Percentiles rank a stretch among this genome's conserved stretches.
phyloP scores from a whole-genome alignment of 2,888 invertebrate genomes.

The Drosophila birchii region DNA sequence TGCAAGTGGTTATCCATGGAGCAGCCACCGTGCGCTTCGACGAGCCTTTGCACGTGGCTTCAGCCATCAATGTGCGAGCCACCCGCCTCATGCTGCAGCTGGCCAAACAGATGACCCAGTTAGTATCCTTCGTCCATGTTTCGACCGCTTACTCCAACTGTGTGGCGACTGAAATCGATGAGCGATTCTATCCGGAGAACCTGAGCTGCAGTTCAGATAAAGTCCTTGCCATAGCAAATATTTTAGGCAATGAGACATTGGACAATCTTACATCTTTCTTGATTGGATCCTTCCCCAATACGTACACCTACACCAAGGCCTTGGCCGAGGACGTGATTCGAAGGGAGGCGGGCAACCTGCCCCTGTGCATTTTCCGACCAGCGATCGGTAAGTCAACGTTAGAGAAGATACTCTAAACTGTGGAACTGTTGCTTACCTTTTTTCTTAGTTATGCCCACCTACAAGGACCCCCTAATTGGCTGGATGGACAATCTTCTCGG shows the following conservation, averaged over 20 bases:
- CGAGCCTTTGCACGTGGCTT: slow-evolving; percentile 86
- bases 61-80: slow-evolving; percentile 89
- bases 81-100: slow-evolving; percentile 88
- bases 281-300: background rate
- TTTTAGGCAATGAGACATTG: slow-evolving; percentile 72
- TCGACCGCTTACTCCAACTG: slow-evolving; percentile 83
- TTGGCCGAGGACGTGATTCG: background rate
- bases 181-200: slow-evolving; percentile 82
- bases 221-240: slow-evolving; percentile 75
- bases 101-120: slow-evolving; percentile 86
- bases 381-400: background rate
- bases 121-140: slow-evolving; percentile 87
- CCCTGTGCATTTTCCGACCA: background rate
- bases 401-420: background rate
- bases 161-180: slow-evolving; percentile 81
- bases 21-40: slow-evolving; percentile 41
- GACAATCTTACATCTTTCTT: background rate
- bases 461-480: no score
- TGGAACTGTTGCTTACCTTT: background rate
- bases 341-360: background rate
- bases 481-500: no score
- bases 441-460: no score
- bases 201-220: slow-evolving; percentile 78
- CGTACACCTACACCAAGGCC: background rate
- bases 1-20: slow-evolving; percentile 31